Evolutionary conservation across 2,888 invertebrate species (phyloP), one percentile per base, ranked within the genome.

Genomic region (Agrotis ipsilon): DNA sequence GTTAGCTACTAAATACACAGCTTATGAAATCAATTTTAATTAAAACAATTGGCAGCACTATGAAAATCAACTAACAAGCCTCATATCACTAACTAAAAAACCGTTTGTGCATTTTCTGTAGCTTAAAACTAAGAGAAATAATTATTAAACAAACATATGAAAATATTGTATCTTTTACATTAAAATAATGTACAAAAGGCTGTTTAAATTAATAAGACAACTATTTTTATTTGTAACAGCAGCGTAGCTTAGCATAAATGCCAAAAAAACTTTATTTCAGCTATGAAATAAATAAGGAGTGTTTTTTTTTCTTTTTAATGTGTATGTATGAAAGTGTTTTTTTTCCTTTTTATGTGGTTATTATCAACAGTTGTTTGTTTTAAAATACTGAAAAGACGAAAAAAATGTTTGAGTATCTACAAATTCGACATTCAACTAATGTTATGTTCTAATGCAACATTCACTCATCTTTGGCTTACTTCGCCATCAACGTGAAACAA

Each of bases 1-100:
- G 89, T 90, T 90, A 90, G 73, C 76, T 45, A 87, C 82, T 69
- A 83, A 89, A 87, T 69, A 84, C 86, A 83, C 72, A 70, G 55
- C 57, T 77, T 75, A 62, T 68, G 74, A 7, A 81, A 77, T 78
- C 76, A 74, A 83, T 78, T 85, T 84, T 84, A 78, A 85, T 85
- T 58, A 81, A 87, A 86, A 88, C 84, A 86, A 87, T 72, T 85
- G 79, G 81, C 86, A 87, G 88, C 75, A 86, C 71, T 84, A 79
- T 65, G 62, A 62, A 72, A 76, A 68, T 46, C 78, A 83, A 67
- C 60, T 81, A 73, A 68, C 39, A 78, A 81, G 85, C 82, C 72
- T 81, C 73, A 19, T 68, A 73, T 49, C 59, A 73, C 49, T 73
- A 65, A 69, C 51, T 46, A 74, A 70, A 68, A 75, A 70, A 68